phyloP scores from a whole-genome alignment of 2,888 invertebrate genomes.

The Lasius platythorax region DNA sequence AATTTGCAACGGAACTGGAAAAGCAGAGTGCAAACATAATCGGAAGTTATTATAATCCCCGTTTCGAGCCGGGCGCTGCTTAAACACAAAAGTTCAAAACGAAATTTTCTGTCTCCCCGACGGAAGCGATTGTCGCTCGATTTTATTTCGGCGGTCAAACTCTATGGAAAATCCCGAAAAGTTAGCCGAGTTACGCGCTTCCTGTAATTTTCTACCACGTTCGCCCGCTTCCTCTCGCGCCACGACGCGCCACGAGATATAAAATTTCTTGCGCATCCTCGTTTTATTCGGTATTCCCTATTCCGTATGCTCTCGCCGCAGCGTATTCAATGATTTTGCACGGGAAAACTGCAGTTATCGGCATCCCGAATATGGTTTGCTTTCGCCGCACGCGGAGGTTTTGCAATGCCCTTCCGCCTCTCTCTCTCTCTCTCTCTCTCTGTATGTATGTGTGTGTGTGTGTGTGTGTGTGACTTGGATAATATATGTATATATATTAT shows the following conservation, averaged over 20 bases:
- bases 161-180: slow-evolving; percentile 41
- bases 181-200: slow-evolving; percentile 42
- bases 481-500: background rate
- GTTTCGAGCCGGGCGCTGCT: background rate
- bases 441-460: no score
- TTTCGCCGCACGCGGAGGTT: background rate
- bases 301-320: slow-evolving; percentile 24
- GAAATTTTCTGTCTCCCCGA: slow-evolving; percentile 4
- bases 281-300: slow-evolving; percentile 32
- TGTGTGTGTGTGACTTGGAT: background rate
- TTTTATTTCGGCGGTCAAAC: slow-evolving; percentile 42
- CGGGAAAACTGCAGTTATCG: slow-evolving; percentile 45
- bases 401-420: background rate
- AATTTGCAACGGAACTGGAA: background rate
- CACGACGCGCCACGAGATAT: slow-evolving; percentile 22
- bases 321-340: slow-evolving; percentile 39
- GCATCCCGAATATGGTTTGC: slow-evolving; percentile 5
- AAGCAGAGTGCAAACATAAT: slow-evolving; percentile 10
- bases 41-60: slow-evolving; percentile 19
- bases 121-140: slow-evolving; percentile 14
- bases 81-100: slow-evolving; percentile 25
- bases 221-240: background rate
- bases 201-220: slow-evolving; percentile 30
- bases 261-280: slow-evolving; percentile 46
- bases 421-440: no score